Conservation (phyloP, 2,113 vertebrate genomes). For the Fukomys damarensis region DNA sequence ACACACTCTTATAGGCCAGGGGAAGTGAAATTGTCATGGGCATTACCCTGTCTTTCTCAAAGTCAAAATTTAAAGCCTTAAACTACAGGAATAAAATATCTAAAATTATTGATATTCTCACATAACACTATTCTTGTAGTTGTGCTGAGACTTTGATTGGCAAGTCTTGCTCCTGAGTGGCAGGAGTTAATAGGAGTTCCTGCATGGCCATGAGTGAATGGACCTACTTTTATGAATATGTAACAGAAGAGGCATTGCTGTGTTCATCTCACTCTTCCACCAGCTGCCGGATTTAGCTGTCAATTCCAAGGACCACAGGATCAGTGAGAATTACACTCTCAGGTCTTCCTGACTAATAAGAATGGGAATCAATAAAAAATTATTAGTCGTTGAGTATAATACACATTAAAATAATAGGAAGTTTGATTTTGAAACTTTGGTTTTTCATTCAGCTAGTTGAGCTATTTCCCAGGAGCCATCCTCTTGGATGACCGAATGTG, state of each 20-base stretch:
- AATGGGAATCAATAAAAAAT: constrained; percentile 77
- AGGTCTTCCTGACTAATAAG: constrained; percentile 78
- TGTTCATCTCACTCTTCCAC: constrained; percentile 64
- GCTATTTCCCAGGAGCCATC: constrained; percentile 34
- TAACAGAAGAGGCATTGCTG: constrained; percentile 69
- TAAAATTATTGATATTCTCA: not conserved
- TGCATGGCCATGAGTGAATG: constrained; percentile 58
- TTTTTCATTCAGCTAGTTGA: constrained; percentile 61
- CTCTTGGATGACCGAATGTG: constrained; percentile 59
- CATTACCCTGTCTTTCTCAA: not conserved
- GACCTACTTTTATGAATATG: constrained; percentile 79
- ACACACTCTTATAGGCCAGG: not conserved
- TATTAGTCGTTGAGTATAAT: constrained; percentile 76
- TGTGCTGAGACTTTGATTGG: constrained; percentile 44
- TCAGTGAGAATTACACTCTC: constrained; percentile 81
- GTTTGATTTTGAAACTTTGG: constrained; percentile 61
- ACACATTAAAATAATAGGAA: constrained; percentile 72
- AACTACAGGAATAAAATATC: not conserved
- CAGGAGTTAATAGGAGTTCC: constrained; percentile 71
- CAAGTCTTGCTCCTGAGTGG: constrained; percentile 29
- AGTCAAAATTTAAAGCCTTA: constrained; percentile 23
- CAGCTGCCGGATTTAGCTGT: constrained; percentile 79
- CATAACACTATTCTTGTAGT: not conserved
- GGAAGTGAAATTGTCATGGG: not conserved
- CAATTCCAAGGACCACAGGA: constrained; percentile 80